phyloP scores from a whole-genome alignment of 2,888 invertebrate species.

The Thecocarcelia acutangulata region DNA sequence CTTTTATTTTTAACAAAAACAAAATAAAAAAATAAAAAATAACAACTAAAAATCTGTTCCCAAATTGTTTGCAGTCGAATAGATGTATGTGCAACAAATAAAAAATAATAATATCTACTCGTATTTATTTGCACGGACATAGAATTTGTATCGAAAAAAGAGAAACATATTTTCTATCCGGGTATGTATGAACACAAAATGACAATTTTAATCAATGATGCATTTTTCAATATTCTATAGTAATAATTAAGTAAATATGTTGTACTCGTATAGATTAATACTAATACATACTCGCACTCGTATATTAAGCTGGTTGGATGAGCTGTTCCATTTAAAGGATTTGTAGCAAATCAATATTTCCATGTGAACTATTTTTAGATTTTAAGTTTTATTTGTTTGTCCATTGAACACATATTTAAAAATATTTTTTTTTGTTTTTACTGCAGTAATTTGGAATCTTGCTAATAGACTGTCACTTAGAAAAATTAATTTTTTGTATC shows the following conservation, averaged over 20 bases:
- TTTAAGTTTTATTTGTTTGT: conserved; percentile 20
- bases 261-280: conserved; percentile 16
- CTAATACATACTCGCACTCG: not conserved
- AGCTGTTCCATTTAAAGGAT: conserved; percentile 43
- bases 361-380: conserved; percentile 22
- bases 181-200: conserved; percentile 35
- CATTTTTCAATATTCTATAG: conserved; percentile 61
- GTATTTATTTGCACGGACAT: not conserved
- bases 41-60: conserved; percentile 51
- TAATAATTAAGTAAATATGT: conserved; percentile 53
- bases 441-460: conserved; percentile 40
- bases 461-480: conserved; percentile 42
- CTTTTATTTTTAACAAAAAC: not conserved
- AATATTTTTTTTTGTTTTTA: too few relatives aligned
- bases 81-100: too few relatives aligned
- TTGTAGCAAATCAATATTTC: conserved; percentile 44
- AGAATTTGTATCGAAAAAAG: conserved; percentile 3
- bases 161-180: conserved; percentile 20
- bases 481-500: conserved; percentile 1
- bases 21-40: not conserved
- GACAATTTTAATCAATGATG: conserved; percentile 62
- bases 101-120: conserved; percentile 43
- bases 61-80: conserved; percentile 55
- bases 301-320: conserved; percentile 9
- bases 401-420: not conserved